Percentiles rank a stretch among this genome's conserved stretches.
Conservation (phyloP, 2,113 vertebrate species). For the Nipponia nippon region DNA sequence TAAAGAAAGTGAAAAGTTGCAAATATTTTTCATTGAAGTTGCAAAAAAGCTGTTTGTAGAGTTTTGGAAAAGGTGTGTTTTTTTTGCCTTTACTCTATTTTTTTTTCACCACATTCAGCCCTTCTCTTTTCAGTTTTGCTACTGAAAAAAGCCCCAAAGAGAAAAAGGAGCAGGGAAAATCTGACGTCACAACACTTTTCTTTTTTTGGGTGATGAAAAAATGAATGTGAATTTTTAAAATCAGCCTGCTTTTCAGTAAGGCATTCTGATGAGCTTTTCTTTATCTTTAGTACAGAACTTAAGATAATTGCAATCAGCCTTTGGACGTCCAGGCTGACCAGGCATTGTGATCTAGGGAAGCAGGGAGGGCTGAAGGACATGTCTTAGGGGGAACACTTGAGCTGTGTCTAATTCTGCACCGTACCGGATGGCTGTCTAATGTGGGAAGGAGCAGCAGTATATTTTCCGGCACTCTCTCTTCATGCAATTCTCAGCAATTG, state of each 20-base stretch:
- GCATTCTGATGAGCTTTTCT: not conserved
- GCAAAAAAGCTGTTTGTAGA: not conserved
- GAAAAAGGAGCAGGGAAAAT: not conserved
- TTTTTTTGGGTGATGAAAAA: not conserved
- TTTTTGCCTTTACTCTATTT: not conserved
- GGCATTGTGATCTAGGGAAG: not conserved
- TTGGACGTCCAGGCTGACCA: not conserved
- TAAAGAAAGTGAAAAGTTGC: not conserved
- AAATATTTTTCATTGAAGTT: not conserved
- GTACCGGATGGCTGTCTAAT: not conserved
- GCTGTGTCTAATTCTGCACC: not conserved
- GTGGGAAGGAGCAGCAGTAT: not conserved
- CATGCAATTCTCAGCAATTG: not conserved
- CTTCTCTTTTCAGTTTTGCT: not conserved
- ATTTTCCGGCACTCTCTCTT: not conserved
- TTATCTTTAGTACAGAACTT: not conserved
- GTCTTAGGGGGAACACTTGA: not conserved
- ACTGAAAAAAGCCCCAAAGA: not conserved
- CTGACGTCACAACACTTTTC: accelerated
- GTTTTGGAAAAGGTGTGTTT: not conserved
- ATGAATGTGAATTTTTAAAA: not conserved
- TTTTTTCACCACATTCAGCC: not conserved
- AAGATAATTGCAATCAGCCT: not conserved
- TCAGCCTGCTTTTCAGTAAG: not conserved
- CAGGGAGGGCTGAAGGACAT: not conserved